Conservation (phyloP, 2,113 vertebrate species). For the Pimephales promelas region DNA sequence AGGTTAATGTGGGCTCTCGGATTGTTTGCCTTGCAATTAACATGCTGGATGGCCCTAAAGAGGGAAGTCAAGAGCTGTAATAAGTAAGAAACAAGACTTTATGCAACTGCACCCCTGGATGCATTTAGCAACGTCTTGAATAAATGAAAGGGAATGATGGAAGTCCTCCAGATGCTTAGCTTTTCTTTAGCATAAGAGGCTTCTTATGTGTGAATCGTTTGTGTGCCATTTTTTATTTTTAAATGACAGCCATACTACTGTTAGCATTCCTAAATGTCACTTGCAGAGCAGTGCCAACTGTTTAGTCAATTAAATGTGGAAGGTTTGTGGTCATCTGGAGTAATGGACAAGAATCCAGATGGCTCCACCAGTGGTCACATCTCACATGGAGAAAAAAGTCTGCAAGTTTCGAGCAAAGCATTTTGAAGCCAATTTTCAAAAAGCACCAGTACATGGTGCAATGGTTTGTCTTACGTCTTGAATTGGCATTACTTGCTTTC, state of each 20-base stretch:
- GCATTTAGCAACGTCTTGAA: constrained; percentile 13
- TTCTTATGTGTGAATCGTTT: not conserved
- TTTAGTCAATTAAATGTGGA: not conserved
- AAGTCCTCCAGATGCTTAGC: not conserved
- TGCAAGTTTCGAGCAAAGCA: not conserved
- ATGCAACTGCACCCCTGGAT: constrained; percentile 4
- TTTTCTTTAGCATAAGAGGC: not conserved
- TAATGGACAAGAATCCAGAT: not conserved
- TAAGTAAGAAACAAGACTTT: constrained; percentile 37
- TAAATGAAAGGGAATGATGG: not conserved
- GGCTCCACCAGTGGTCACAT: not conserved
- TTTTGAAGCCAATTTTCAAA: not conserved
- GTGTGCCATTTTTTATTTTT: not conserved
- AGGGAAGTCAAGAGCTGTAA: constrained; percentile 64
- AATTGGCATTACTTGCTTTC: not conserved
- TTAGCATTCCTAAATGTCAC: not conserved
- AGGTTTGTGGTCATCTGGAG: not conserved
- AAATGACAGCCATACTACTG: not conserved
- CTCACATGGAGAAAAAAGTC: not conserved
- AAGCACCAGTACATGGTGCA: not conserved
- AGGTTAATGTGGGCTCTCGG: constrained; percentile 61
- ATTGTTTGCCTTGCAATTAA: constrained; percentile 73
- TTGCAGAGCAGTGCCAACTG: not conserved
- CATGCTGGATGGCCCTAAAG: constrained; percentile 58
- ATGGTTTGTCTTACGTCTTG: not conserved